Percentiles rank a stretch among this genome's conserved stretches.
phyloP scores from a whole-genome alignment of 2,113 vertebrate species.

The Catharus fuscescens region DNA sequence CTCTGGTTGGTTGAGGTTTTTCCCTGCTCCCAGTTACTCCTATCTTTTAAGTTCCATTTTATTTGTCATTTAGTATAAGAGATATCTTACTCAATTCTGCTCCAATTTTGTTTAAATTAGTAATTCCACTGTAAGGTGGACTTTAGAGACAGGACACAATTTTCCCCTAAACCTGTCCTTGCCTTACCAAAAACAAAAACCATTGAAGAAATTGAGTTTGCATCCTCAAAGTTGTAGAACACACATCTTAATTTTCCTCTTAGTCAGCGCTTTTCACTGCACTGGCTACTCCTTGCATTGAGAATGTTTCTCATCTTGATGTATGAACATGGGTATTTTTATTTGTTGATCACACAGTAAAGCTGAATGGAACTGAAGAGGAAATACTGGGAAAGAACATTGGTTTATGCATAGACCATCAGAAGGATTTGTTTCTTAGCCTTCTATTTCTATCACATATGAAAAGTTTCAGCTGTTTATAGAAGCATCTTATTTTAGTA shows the following conservation, averaged over 20 bases:
- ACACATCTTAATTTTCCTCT: background rate
- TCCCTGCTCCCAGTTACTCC: background rate
- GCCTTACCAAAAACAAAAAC: background rate
- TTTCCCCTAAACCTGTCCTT: background rate
- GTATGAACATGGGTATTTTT: background rate
- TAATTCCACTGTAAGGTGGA: background rate
- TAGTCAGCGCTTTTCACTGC: background rate
- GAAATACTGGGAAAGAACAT: background rate
- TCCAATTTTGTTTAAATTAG: background rate
- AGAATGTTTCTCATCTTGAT: background rate
- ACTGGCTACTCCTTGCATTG: background rate
- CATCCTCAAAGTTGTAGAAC: background rate
- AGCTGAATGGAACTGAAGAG: background rate
- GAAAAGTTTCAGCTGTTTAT: background rate
- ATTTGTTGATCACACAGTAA: background rate
- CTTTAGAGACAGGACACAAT: background rate
- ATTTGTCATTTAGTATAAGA: background rate
- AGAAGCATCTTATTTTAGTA: background rate
- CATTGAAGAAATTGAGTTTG: background rate
- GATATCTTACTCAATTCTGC: background rate
- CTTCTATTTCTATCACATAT: background rate
- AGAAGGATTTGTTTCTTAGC: background rate
- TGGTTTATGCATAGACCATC: background rate
- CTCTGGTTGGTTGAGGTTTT: rapidly evolving
- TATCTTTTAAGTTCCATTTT: background rate